Evolutionary conservation across 2,888 invertebrate species (phyloP).

Genomic region (Nomada fucata): DNA sequence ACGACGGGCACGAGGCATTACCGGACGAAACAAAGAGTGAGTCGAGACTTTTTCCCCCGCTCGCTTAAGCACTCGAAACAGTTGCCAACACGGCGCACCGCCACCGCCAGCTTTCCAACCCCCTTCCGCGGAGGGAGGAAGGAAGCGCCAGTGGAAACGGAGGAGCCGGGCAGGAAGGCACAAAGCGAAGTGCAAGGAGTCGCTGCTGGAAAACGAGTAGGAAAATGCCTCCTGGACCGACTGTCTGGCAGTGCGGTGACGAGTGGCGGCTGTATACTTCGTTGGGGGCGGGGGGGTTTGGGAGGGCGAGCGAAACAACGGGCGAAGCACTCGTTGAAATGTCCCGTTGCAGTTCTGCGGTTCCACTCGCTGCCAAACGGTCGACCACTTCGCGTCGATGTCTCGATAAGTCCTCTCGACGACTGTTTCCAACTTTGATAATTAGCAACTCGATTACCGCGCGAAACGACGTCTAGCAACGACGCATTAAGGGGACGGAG

Average conservation of each 20-base stretch:
- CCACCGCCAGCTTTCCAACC: constrained; percentile 7
- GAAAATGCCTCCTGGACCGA: constrained; percentile 16
- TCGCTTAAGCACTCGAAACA: constrained; percentile 78
- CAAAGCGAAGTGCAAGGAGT: constrained; percentile 53
- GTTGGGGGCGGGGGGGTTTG: constrained; percentile 22
- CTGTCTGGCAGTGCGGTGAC: constrained; percentile 21
- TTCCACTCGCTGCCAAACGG: constrained; percentile 36
- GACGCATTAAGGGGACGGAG: background rate
- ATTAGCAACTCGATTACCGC: constrained; percentile 9
- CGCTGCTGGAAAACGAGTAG: constrained; percentile 22
- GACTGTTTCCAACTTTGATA: constrained; percentile 14
- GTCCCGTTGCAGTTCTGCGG: constrained; percentile 46
- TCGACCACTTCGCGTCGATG: constrained; percentile 7
- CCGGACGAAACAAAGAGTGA: background rate
- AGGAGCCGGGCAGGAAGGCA: constrained; percentile 39
- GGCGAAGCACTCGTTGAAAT: constrained; percentile 59
- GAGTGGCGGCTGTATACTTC: constrained; percentile 26
- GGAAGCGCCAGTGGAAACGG: constrained; percentile 39
- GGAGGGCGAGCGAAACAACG: constrained; percentile 51
- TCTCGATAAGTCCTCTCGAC: constrained; percentile 28
- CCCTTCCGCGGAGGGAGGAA: background rate
- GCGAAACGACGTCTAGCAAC: background rate
- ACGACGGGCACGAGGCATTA: background rate
- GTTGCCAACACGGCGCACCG: constrained; percentile 71
- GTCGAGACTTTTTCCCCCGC: constrained; percentile 66